A percentile compares a stretch with the other conserved stretches of the same genome.
Evolutionary conservation across 1,140 invertebrate species (phyloP).

Genomic region (Elymnias hypermnestra): DNA sequence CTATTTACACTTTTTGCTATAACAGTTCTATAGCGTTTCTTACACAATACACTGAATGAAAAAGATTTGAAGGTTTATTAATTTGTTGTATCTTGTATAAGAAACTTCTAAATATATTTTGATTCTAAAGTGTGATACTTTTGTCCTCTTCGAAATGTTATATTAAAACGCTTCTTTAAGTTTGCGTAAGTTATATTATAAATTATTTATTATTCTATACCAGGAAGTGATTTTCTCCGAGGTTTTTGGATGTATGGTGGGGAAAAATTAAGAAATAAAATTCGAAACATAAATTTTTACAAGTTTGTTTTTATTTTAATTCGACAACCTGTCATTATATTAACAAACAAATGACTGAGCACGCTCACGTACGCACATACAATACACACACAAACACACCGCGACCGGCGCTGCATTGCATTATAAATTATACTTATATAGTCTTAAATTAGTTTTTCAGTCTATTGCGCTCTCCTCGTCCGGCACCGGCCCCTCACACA

Average conservation of each 20-base stretch:
- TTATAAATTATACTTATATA: constrained; percentile 75
- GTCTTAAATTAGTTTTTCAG: constrained; percentile 74
- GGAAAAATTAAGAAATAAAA: constrained; percentile 19
- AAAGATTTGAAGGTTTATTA: no score
- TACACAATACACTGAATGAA: no score
- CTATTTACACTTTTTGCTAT: background rate
- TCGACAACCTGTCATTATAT: constrained; percentile 75
- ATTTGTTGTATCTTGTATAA: background rate
- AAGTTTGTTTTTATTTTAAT: constrained; percentile 74
- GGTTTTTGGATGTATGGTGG: no score
- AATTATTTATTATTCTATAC: background rate
- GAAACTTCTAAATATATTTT: background rate
- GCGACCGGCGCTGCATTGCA: constrained; percentile 74
- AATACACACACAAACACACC: constrained; percentile 74
- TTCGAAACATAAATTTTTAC: constrained; percentile 66
- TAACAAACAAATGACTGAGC: constrained; percentile 76
- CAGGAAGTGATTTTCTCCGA: background rate
- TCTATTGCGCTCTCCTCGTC: constrained; percentile 75
- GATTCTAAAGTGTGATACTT: no score
- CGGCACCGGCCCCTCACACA: constrained; percentile 72
- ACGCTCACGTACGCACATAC: constrained; percentile 73
- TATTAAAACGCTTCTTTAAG: no score
- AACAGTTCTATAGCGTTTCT: no score
- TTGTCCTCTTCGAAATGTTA: no score
- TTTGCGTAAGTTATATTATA: background rate